Evolutionary conservation across 1,140 invertebrate genomes (phyloP).

Genomic region (Nixonia krombeini): DNA sequence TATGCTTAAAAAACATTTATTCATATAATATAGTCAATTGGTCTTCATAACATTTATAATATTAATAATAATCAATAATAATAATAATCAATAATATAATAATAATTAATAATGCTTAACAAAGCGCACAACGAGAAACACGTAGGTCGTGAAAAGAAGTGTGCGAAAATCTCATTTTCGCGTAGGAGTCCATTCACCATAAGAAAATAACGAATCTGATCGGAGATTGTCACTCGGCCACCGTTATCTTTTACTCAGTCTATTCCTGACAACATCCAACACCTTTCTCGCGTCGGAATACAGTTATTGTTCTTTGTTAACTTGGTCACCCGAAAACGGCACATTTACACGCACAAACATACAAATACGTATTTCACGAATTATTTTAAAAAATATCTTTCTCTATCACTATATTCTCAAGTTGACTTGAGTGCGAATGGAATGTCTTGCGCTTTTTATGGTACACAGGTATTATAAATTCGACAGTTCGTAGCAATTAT

Average conservation of each 20-base stretch:
- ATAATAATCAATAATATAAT: slow-evolving; percentile 27
- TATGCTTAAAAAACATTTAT: slow-evolving; percentile 46
- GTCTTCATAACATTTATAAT: slow-evolving; percentile 46
- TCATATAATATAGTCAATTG: slow-evolving; percentile 44
- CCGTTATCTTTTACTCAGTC: slow-evolving; percentile 4
- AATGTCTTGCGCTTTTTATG: slow-evolving; percentile 68
- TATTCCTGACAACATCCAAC: slow-evolving; percentile 9
- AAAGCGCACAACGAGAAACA: slow-evolving; percentile 23
- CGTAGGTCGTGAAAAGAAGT: neutral
- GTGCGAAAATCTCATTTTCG: slow-evolving; percentile 13
- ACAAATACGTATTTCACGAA: slow-evolving; percentile 47
- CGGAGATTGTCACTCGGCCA: neutral
- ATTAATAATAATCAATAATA: slow-evolving; percentile 33
- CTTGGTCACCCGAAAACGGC: slow-evolving; percentile 44
- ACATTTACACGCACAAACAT: slow-evolving; percentile 56
- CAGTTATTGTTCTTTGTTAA: slow-evolving; percentile 27
- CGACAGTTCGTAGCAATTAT: slow-evolving; percentile 64
- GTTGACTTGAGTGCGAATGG: slow-evolving; percentile 58
- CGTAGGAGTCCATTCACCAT: slow-evolving; percentile 50
- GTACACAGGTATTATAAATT: slow-evolving; percentile 64
- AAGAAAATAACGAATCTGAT: slow-evolving; percentile 23
- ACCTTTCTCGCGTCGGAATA: too few relatives aligned
- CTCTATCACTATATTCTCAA: slow-evolving; percentile 51
- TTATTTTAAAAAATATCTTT: slow-evolving; percentile 51
- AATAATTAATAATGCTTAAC: slow-evolving; percentile 40